phyloP scores from a whole-genome alignment of 2,113 vertebrate genomes.

The Forbesichthys agassizii region DNA sequence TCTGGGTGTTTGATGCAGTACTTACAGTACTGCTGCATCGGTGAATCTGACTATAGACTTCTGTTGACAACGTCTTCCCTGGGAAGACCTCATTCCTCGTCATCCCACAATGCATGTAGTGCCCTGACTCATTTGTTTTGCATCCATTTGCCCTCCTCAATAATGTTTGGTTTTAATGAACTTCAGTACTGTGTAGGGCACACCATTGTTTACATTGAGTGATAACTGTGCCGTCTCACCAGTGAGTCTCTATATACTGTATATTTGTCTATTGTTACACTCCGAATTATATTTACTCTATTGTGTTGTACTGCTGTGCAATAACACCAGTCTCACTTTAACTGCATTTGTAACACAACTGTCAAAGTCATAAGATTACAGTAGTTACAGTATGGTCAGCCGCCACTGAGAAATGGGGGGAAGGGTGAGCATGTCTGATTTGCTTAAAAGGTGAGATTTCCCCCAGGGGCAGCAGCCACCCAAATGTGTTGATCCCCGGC shows the following conservation, averaged over 20 bases:
- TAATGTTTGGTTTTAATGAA: neutral
- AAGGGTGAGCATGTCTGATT: slow-evolving; percentile 53
- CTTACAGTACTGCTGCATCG: no score
- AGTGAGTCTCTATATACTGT: no score
- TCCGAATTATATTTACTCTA: slow-evolving; percentile 12
- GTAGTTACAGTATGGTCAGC: slow-evolving; percentile 2
- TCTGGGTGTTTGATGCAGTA: no score
- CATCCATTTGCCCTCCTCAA: slow-evolving; percentile 31
- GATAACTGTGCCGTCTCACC: no score
- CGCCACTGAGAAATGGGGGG: slow-evolving; percentile 32
- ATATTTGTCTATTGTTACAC: neutral
- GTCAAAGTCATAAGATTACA: slow-evolving; percentile 31
- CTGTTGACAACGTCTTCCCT: no score
- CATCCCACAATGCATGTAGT: neutral
- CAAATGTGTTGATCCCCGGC: slow-evolving; percentile 14
- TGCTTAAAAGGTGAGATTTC: slow-evolving; percentile 72
- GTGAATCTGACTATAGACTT: no score
- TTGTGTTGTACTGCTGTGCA: slow-evolving; percentile 17
- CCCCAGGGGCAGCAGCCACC: slow-evolving; percentile 53
- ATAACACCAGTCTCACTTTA: slow-evolving; percentile 5
- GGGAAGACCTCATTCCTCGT: no score
- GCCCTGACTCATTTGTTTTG: slow-evolving; percentile 19
- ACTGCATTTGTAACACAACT: slow-evolving; percentile 25
- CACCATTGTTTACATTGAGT: neutral
- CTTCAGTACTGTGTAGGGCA: neutral